Evolutionary conservation across 2,797 vertebrate species (phyloP).

Genomic region (Ctenopoma kingsleyae): DNA sequence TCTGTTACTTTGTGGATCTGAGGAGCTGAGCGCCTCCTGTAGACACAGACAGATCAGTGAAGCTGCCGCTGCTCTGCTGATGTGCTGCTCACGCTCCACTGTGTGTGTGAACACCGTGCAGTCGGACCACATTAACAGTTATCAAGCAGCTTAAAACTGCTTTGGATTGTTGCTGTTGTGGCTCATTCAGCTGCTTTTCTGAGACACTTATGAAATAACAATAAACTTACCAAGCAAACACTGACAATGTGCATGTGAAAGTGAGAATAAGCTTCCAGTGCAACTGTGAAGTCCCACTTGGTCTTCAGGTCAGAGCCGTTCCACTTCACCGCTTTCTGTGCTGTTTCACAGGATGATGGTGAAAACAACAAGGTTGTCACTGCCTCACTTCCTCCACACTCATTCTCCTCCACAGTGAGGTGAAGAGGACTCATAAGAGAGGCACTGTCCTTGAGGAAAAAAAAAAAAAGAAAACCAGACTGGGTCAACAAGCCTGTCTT

Average conservation of each 20-base stretch:
- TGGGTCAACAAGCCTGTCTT: constrained; percentile 15
- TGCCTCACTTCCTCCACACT: constrained; percentile 2
- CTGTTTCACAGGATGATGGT: constrained; percentile 1
- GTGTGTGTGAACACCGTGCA: too few relatives aligned
- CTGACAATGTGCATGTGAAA: background rate
- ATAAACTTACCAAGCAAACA: background rate
- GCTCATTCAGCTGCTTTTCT: background rate
- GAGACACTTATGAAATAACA: background rate
- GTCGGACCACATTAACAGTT: too few relatives aligned
- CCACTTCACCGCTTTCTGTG: constrained; percentile 19
- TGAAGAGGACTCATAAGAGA: background rate
- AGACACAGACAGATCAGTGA: too few relatives aligned
- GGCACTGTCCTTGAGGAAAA: constrained; percentile 16
- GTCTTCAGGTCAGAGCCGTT: constrained; percentile 13
- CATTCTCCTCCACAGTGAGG: constrained; percentile 10
- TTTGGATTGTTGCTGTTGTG: background rate
- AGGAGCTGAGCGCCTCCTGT: too few relatives aligned
- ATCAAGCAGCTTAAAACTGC: background rate
- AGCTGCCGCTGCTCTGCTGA: too few relatives aligned
- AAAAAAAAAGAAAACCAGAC: background rate
- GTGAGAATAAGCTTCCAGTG: background rate
- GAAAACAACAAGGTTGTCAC: constrained; percentile 23
- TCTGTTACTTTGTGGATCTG: too few relatives aligned
- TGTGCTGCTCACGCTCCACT: too few relatives aligned
- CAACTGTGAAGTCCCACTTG: background rate